Evolutionary conservation across 2,113 vertebrate genomes (phyloP).

Genomic region (Sceloporus tristichus): DNA sequence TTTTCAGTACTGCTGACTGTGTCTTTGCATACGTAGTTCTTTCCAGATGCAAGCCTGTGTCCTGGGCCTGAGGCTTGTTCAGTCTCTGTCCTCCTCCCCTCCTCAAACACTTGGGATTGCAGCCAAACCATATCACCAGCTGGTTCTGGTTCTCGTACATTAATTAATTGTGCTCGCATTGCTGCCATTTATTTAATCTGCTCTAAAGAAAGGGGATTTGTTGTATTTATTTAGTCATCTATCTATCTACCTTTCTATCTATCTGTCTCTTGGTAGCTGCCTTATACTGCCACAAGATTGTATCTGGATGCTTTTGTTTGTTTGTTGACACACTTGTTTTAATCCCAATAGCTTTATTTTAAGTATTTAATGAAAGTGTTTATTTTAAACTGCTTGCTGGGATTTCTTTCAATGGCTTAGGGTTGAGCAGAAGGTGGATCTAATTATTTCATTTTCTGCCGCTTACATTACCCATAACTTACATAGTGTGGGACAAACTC

Average conservation of each 20-base stretch:
- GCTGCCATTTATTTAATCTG: slow-evolving; percentile 44
- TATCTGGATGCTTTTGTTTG: slow-evolving; percentile 19
- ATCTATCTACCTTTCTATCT: neutral
- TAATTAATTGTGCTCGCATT: slow-evolving; percentile 32
- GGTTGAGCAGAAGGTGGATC: slow-evolving; percentile 38
- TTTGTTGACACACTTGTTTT: slow-evolving; percentile 45
- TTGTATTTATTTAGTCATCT: neutral
- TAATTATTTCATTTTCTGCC: slow-evolving; percentile 15
- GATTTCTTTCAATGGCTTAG: slow-evolving; percentile 53
- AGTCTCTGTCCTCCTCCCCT: neutral
- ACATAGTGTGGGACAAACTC: slow-evolving; percentile 13
- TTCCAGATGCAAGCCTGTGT: neutral
- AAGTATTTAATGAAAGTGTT: slow-evolving; percentile 64
- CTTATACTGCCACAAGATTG: slow-evolving; percentile 20
- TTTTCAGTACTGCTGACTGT: neutral
- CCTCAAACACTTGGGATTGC: neutral
- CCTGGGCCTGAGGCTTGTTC: neutral
- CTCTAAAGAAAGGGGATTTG: slow-evolving; percentile 26
- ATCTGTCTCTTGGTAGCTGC: neutral
- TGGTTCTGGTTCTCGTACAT: neutral
- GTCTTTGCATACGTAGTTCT: neutral
- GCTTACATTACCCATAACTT: slow-evolving; percentile 35
- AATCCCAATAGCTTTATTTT: slow-evolving; percentile 57
- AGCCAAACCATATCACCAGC: neutral
- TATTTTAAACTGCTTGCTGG: slow-evolving; percentile 54